Evolutionary conservation across 1,140 invertebrate species (phyloP).

Genomic region (Sarcophaga bullata): DNA sequence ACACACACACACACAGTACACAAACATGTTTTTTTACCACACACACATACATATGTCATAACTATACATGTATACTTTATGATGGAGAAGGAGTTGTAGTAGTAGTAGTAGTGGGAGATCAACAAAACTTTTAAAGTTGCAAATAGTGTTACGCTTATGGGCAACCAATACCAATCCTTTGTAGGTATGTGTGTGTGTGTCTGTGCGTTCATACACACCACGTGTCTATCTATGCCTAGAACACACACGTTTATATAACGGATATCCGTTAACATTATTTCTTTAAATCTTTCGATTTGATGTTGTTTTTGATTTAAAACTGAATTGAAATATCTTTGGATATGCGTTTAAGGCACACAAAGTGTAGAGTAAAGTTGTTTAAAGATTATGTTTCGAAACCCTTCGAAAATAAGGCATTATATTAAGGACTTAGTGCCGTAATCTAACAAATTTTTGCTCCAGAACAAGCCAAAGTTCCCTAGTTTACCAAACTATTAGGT

Average conservation of each 20-base stretch:
- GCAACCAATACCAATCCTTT: background rate
- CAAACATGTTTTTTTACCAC: background rate
- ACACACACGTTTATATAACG: background rate
- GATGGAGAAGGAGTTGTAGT: too few species aligned
- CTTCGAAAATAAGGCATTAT: too few species aligned
- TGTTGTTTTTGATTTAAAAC: too few species aligned
- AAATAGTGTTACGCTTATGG: background rate
- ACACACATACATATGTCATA: background rate
- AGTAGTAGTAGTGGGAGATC: background rate
- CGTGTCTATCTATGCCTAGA: background rate
- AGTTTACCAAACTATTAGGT: too few species aligned
- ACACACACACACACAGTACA: background rate
- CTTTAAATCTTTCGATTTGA: too few species aligned
- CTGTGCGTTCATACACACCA: background rate
- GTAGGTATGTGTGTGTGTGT: background rate
- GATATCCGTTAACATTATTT: conserved; percentile 17
- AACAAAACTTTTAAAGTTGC: conserved; percentile 19
- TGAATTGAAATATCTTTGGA: too few species aligned
- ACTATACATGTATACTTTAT: background rate
- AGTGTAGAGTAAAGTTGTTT: too few species aligned
- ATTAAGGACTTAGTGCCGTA: too few species aligned
- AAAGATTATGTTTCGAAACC: too few species aligned
- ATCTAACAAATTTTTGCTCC: too few species aligned
- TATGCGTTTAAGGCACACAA: too few species aligned
- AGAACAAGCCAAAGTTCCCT: too few species aligned